These are phyloP conservation scores for Diarsia brunnea DNA, from an alignment of 2,888 invertebrate genomes.

Conservation along the genomic window DNA sequence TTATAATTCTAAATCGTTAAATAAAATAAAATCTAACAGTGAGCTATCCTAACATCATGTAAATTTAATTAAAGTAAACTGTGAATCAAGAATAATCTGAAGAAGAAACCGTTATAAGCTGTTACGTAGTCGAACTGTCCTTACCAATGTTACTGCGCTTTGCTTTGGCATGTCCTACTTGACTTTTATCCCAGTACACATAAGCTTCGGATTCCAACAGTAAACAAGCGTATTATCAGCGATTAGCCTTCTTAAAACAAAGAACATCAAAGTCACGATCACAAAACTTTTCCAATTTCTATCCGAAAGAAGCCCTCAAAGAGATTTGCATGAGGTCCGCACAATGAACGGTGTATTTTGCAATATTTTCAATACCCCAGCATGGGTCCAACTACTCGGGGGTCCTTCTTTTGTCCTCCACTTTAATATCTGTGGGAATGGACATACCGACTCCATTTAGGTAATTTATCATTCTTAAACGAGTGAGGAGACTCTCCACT, in stretches of 20 bases:
- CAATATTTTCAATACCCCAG: constrained; percentile 89
- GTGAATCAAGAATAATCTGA: too few species aligned
- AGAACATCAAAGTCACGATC: constrained; percentile 82
- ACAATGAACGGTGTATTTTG: constrained; percentile 85
- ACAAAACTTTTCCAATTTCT: constrained; percentile 89
- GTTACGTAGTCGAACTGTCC: not conserved
- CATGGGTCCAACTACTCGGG: constrained; percentile 85
- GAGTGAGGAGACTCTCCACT: constrained; percentile 85
- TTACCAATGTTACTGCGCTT: not conserved
- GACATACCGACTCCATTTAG: constrained; percentile 89
- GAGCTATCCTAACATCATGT: not conserved
- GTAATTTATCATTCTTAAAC: constrained; percentile 91
- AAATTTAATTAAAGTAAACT: too few species aligned
- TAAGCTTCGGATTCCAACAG: not conserved
- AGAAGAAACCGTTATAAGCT: not conserved
- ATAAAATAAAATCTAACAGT: not conserved
- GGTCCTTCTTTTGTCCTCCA: constrained; percentile 85
- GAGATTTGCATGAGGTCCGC: constrained; percentile 86
- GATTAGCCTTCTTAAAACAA: constrained; percentile 80
- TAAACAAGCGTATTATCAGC: constrained; percentile 30
- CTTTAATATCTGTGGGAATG: constrained; percentile 91
- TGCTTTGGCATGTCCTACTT: too few species aligned
- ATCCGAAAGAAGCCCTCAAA: constrained; percentile 84
- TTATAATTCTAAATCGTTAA: not conserved
- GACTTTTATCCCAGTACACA: constrained; percentile 10